Evolutionary conservation across 64 coral and sea anemone genomes (phyloP).

Genomic region (Pocillopora damicornis): DNA sequence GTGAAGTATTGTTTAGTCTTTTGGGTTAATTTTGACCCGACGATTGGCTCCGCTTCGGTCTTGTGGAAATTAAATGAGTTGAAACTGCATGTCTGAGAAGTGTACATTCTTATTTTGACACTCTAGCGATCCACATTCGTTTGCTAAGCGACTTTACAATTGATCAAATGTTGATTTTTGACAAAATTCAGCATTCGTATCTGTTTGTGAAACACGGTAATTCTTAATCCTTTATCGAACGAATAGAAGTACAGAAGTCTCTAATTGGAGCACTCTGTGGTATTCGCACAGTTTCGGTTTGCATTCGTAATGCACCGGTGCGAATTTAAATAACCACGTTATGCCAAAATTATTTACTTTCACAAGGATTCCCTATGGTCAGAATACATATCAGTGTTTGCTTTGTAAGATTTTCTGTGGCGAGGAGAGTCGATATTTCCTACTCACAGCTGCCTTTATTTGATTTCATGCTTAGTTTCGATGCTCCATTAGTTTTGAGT

Average conservation of each 20-base stretch:
- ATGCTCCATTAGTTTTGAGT: neutral
- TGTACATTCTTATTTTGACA: too few relatives aligned
- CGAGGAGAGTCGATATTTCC: neutral
- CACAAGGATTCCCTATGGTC: constrained; percentile 1
- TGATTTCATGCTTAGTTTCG: neutral
- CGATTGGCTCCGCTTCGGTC: neutral
- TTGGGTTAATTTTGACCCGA: neutral
- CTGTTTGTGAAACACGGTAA: neutral
- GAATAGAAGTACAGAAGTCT: neutral
- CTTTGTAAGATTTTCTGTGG: constrained; percentile 4
- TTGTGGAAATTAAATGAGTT: constrained; percentile 17
- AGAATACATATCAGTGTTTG: constrained; percentile 13
- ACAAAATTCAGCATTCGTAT: constrained; percentile 7
- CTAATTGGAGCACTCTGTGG: too few relatives aligned
- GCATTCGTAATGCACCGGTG: neutral
- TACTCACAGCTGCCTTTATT: neutral
- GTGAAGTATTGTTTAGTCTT: constrained; percentile 36
- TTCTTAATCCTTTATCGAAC: constrained; percentile 1
- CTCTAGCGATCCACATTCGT: neutral
- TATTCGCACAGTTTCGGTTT: neutral
- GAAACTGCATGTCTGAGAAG: neutral
- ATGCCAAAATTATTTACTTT: constrained; percentile 7
- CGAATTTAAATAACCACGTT: neutral
- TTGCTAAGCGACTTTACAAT: constrained; percentile 28
- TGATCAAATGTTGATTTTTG: constrained; percentile 30